These are phyloP conservation scores for Teleopsis dalmanni DNA, from an alignment of 1,140 invertebrate genomes.

Conservation along the genomic window DNA sequence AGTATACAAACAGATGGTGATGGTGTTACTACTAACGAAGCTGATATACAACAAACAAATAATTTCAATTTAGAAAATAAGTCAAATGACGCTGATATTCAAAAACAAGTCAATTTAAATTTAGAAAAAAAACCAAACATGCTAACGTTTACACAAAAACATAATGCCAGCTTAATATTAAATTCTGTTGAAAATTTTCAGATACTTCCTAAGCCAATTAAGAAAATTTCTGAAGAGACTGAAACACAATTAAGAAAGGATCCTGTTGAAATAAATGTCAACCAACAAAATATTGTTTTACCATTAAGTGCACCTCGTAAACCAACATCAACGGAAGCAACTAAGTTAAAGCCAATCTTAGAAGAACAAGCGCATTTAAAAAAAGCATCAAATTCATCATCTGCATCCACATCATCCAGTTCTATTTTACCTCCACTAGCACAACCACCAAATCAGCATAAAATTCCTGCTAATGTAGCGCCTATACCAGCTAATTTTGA, in stretches of 20 bases:
- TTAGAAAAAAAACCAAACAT: too few species aligned
- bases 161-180: slow-evolving; percentile 38
- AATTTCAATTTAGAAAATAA: too few species aligned
- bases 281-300: slow-evolving; percentile 16
- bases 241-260: slow-evolving; percentile 2
- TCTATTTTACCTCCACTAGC: slow-evolving; percentile 24
- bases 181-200: slow-evolving; percentile 46
- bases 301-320: slow-evolving; percentile 31
- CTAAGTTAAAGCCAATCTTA: slow-evolving; percentile 8
- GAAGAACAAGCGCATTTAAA: slow-evolving; percentile 1
- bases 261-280: slow-evolving; percentile 10
- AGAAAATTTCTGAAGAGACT: slow-evolving; percentile 13
- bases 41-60: slow-evolving; percentile 1
- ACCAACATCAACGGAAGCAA: slow-evolving; percentile 8
- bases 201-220: slow-evolving; percentile 32
- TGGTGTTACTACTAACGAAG: too few species aligned
- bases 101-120: too few species aligned
- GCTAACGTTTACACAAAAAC: slow-evolving; percentile 6
- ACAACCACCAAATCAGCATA: slow-evolving; percentile 32
- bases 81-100: too few species aligned
- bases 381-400: slow-evolving; percentile 10
- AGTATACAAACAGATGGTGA: too few species aligned
- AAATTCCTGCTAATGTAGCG: slow-evolving; percentile 39
- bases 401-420: slow-evolving; percentile 22
- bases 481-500: slow-evolving; percentile 42